phyloP scores from a whole-genome alignment of 2,888 invertebrate species.

The Campoplex capitator region DNA sequence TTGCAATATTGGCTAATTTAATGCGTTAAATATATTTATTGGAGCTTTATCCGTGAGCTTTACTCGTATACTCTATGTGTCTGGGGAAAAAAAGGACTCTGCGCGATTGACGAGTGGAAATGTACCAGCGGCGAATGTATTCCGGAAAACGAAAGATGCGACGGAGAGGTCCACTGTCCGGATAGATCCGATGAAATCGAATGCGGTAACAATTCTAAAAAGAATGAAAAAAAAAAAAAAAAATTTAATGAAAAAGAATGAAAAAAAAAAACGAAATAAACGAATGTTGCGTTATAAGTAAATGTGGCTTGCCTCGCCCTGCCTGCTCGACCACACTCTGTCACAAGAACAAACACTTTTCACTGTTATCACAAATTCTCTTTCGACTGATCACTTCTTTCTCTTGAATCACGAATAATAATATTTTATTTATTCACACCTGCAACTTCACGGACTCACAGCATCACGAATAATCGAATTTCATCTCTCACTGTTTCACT shows the following conservation, averaged over 20 bases:
- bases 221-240: conserved; percentile 40
- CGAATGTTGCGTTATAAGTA: conserved; percentile 46
- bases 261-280: conserved; percentile 23
- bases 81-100: conserved; percentile 73
- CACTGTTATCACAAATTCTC: conserved; percentile 49
- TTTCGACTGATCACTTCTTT: conserved; percentile 1
- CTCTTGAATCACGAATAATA: neutral
- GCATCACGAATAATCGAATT: conserved; percentile 49
- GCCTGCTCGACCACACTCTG: conserved; percentile 65
- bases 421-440: conserved; percentile 8
- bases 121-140: conserved; percentile 88
- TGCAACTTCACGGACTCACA: conserved; percentile 61
- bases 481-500: conserved; percentile 37
- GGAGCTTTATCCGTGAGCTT: conserved; percentile 74
- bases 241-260: neutral
- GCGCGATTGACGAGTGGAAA: conserved; percentile 82
- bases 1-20: conserved; percentile 24
- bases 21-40: conserved; percentile 29
- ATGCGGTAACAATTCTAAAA: conserved; percentile 80
- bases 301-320: conserved; percentile 68
- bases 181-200: conserved; percentile 86
- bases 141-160: conserved; percentile 86
- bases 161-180: conserved; percentile 84
- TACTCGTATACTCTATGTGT: conserved; percentile 72
- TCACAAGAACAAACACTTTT: conserved; percentile 43